Evolutionary conservation across 2,113 vertebrate species (phyloP).

Genomic region (Psittacula cyanocephala): DNA sequence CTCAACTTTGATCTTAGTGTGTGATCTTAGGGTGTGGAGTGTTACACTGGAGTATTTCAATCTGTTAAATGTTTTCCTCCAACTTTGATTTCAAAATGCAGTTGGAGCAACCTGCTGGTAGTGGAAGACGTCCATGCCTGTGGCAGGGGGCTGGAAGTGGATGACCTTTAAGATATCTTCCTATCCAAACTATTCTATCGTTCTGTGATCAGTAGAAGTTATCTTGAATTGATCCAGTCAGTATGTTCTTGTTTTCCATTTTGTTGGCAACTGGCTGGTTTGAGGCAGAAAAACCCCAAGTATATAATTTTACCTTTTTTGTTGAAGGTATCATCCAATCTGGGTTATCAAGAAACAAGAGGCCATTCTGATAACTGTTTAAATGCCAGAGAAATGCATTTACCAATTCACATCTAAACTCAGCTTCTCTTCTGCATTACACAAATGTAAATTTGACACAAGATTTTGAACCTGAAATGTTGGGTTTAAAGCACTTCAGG

Average conservation of each 20-base stretch:
- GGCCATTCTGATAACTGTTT: not conserved
- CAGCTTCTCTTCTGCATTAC: not conserved
- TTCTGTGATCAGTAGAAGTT: not conserved
- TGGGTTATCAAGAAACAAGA: not conserved
- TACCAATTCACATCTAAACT: not conserved
- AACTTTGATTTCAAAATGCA: not conserved
- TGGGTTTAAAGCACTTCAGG: not conserved
- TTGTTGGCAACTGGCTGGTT: not conserved
- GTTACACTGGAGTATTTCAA: not conserved
- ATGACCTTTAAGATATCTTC: not conserved
- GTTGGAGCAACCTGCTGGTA: not conserved
- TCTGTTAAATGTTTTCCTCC: not conserved
- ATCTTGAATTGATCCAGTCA: not conserved
- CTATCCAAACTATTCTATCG: not conserved
- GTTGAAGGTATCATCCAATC: not conserved
- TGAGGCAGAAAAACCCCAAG: not conserved
- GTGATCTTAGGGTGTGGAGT: constrained; percentile 25
- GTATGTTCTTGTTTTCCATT: not conserved
- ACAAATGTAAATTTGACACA: not conserved
- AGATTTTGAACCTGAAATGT: not conserved
- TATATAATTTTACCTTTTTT: not conserved
- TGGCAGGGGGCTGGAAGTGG: not conserved
- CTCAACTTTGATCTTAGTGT: not conserved
- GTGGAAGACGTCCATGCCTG: not conserved
- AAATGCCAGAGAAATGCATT: not conserved